Base-by-base conservation (phyloP, 2,113 vertebrate species). In the Chaetodon auriga region DNA sequence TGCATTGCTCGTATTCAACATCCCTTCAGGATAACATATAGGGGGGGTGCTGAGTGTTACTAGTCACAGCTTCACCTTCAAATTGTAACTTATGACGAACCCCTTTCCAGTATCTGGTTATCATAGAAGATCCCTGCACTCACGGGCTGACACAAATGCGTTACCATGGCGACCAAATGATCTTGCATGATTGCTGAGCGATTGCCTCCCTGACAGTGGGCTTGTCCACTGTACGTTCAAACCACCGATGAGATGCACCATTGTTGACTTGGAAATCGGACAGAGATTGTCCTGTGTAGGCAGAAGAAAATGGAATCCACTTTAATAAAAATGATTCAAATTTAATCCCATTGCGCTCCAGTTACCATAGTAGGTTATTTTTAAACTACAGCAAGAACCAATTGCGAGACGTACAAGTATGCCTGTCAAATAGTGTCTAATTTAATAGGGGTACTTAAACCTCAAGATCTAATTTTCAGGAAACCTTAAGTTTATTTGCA, bases 111-210 rank as follows among this genome's bases (percentile, higher is more conserved):
- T 19, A 3, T 6, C 54, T 18, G 11, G 43, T 41, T 53, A 11
- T 68, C 57, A 51, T 16, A 38, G 21, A 77, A 54, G 53, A 73
- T 14, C 3, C 69, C 70, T n/a, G 45, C 45, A 45, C 57, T 62
- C 30, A 11, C 21, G 19, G 18, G 21, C 55, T 73, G 62, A 78
- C 55, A 49, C 57, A 62, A 43, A 38, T 30, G 19, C 14, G 80
- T 83, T 53, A 38, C 83, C 68, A 78, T 81, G 77, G 87, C 49
- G 30, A 82, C 78, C 62, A 10, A 38, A 61, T 49, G 38, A 60
- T 75, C 45, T 43, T 57, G 78, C 60, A 75, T 78, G 72, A 90
- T 70, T 58, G 70, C 75, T 30, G 13, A 49, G 49, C 36, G 61
- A 73, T 57, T 60, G 79, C 53, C 46, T 68, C 60, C 75, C 43